Percentiles rank a stretch among this genome's conserved stretches.
Conservation (phyloP, 1,140 invertebrate species). For the Protaetia brevitarsis region DNA sequence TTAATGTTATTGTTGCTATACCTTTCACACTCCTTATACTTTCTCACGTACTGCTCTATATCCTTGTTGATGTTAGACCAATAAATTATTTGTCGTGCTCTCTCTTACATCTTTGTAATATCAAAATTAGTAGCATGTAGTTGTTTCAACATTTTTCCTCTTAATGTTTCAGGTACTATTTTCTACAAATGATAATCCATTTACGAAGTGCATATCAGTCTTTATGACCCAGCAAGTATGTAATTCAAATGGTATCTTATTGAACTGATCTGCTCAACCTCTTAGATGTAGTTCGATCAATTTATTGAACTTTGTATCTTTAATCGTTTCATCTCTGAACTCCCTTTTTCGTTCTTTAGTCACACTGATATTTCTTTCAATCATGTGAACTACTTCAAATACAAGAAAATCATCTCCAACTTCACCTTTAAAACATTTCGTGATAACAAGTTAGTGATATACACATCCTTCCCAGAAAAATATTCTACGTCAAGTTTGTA, state of each 20-base stretch:
- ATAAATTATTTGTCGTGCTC: constrained; percentile 43
- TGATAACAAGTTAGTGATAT: constrained; percentile 37
- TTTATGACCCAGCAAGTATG: constrained; percentile 20
- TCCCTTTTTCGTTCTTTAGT: neutral
- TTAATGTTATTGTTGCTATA: constrained; percentile 37
- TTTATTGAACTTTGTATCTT: neutral
- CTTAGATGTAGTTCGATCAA: neutral
- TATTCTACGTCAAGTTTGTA: constrained; percentile 33
- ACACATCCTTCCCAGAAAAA: constrained; percentile 34
- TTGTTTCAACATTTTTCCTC: constrained; percentile 39
- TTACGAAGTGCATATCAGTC: neutral
- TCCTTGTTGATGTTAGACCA: constrained; percentile 45
- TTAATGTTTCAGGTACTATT: constrained; percentile 39
- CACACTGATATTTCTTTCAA: neutral
- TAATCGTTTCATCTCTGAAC: neutral
- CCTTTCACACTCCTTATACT: constrained; percentile 39
- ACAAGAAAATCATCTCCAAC: constrained; percentile 20
- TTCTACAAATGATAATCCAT: constrained; percentile 32
- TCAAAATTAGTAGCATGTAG: constrained; percentile 44
- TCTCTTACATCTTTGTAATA: constrained; percentile 39
- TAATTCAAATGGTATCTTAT: constrained; percentile 13
- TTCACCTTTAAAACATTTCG: constrained; percentile 20
- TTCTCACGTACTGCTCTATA: constrained; percentile 38
- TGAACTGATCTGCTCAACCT: neutral
- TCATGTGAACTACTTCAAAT: neutral